phyloP scores from a whole-genome alignment of 2,113 vertebrate genomes.

The Charina bottae region DNA sequence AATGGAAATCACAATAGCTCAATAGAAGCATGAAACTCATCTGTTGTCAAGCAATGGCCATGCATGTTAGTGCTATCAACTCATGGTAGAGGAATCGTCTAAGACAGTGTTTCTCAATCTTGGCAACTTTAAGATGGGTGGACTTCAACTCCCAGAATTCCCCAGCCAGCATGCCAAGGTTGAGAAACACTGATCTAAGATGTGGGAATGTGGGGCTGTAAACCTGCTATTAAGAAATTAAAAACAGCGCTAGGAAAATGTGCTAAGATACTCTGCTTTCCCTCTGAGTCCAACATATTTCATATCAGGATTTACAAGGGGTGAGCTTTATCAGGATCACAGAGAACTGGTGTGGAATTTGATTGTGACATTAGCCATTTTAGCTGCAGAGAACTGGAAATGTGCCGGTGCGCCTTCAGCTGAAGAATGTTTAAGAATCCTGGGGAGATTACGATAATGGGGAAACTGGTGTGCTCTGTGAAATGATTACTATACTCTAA shows the following conservation, averaged over 20 bases:
- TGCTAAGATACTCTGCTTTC: neutral
- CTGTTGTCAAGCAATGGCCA: no score
- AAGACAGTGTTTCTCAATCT: no score
- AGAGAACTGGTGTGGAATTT: neutral
- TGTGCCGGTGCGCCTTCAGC: neutral
- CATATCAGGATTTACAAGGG: neutral
- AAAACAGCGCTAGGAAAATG: neutral
- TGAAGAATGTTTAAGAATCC: neutral
- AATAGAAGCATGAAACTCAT: no score
- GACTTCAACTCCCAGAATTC: no score
- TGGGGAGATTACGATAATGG: conserved; percentile 10
- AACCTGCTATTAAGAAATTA: neutral
- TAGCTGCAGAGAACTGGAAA: neutral
- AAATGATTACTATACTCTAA: neutral
- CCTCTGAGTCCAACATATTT: neutral
- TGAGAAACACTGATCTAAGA: neutral
- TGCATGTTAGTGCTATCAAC: no score
- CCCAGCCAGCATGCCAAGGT: neutral
- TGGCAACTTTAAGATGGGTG: no score
- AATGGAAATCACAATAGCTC: no score
- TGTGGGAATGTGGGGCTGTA: no score
- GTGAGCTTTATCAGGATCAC: neutral
- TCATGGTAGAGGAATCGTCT: no score
- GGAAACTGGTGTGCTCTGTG: neutral
- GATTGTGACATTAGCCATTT: neutral